A percentile compares a stretch with the other conserved stretches of the same genome.
Conservation (phyloP, 2,888 invertebrate genomes). For the Eilema sororculum region DNA sequence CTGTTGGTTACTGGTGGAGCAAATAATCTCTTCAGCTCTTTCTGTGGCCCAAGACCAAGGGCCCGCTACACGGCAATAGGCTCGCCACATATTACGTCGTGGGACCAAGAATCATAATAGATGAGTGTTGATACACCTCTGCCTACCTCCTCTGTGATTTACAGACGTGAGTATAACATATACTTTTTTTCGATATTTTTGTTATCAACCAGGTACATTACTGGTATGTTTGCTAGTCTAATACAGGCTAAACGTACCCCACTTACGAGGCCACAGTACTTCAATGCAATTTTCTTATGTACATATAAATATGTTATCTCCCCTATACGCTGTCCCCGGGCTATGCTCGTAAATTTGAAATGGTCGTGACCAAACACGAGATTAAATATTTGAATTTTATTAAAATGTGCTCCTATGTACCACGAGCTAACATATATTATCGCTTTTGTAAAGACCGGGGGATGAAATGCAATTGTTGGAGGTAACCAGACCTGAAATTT, state of each 20-base stretch:
- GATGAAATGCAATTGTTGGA: background rate
- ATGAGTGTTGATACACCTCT: too few relatives aligned
- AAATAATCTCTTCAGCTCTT: too few relatives aligned
- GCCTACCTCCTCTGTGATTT: too few relatives aligned
- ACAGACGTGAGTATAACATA: too few relatives aligned
- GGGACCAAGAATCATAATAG: too few relatives aligned
- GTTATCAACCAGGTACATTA: slow-evolving; percentile 8
- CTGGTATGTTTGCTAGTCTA: slow-evolving; percentile 11
- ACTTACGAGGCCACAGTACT: slow-evolving; percentile 7
- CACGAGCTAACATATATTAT: background rate
- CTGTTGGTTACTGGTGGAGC: too few relatives aligned
- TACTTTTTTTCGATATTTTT: background rate
- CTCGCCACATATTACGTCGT: too few relatives aligned
- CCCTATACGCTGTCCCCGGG: slow-evolving; percentile 45
- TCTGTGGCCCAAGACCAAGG: too few relatives aligned
- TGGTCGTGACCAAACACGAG: slow-evolving; percentile 46
- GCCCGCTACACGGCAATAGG: too few relatives aligned
- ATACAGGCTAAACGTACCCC: slow-evolving; percentile 7
- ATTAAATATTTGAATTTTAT: slow-evolving; percentile 50
- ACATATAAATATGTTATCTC: slow-evolving; percentile 48
- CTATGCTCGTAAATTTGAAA: slow-evolving; percentile 50
- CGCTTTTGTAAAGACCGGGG: background rate
- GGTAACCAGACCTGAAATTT: background rate
- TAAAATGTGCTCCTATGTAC: slow-evolving; percentile 29
- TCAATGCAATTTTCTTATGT: slow-evolving; percentile 51